Evolutionary conservation across 2,888 invertebrate genomes (phyloP), one percentile per base, ranked within the genome.

Genomic region (Drosophila bunnanda): DNA sequence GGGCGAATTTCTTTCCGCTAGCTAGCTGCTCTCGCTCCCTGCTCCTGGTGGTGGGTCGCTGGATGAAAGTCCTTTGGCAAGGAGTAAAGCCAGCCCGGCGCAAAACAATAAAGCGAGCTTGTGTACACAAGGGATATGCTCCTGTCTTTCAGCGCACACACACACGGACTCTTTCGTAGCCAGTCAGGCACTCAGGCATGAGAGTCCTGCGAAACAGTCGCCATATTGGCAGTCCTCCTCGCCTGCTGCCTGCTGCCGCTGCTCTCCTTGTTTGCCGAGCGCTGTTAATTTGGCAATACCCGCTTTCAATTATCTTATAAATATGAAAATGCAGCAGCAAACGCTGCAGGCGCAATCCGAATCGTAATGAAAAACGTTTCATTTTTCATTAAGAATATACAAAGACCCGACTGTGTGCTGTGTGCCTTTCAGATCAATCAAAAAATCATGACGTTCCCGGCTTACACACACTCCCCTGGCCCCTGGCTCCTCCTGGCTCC

Each of bases 221-320:
- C 74, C 88, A 82, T 80, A 82, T 82, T 87, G 80, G 64, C 68
- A 81, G 75, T 75, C 61, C 50, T 76, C 60, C 54, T 58, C 53
- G 54, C 32, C 75, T 81, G 79, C 89, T 8, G 22, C 44, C 89
- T 9, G 38, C 38, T 17, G 17, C 17, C 9, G 44, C 44, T 22
- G 25, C 46, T 36, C 59, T 52, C 67, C 57, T 80, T 91, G 90
- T 90, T 91, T 90, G 80, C 85, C 70, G 74, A 90, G 86, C 88
- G 85, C 80, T 89, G 90, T 90, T 90, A 90, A 90, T 90, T 90
- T 90, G 91, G 91, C 90, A 90, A 90, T 90, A 90, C 91, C 91
- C 91, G 90, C 91, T 91, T 91, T 91, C 90, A 90, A 90, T 90
- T 90, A 90, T 90, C 91, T 91, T 90, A 90, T 90, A 90, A 90